Base-by-base conservation (phyloP, 1,140 invertebrate genomes). In the Aphelinus certus region DNA sequence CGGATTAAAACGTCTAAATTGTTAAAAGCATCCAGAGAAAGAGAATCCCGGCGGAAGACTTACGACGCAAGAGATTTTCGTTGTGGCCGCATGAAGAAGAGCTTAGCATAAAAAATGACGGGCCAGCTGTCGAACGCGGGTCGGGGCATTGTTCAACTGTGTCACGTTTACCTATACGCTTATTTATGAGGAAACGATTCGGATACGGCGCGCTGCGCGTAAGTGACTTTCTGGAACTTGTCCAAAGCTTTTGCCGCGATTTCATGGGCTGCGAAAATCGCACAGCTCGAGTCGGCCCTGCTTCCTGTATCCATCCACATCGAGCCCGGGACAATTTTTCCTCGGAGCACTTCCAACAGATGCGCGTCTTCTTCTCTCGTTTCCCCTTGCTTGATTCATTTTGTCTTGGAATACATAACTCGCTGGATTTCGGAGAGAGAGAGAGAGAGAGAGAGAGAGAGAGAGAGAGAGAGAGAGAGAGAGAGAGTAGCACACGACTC, bases 191-290 rank as follows among this genome's bases (percentile, higher is more conserved):
- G 61, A 56, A 65, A 55, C 62, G 62, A 72, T 72, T 72, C 62
- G 71, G 26, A 72, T 72, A 53, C 71, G 10, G 61, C 0, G 60
- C 26, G 49, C 42, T 0, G 9, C 62, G n/a, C 61, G 51, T 72
- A 72, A 72, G 71, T 72, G 71, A 65, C 71, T 72, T 72, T 72
- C 71, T 72, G 71, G 71, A 72, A 72, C 62, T 72, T 65, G 10
- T 72, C 71, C 71, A 72, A 72, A 57, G 45, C 62, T 49, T 65
- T 65, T 55, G 42, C 60, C 3, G 42, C 60, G 71, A 72, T 72
- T 72, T 72, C 62, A 65, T 58, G 71, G 71, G 9, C 71, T 53
- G 62, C 71, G 53, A 65, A 72, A 72, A 72, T 65, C 62, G 71
- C 58, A 53, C 51, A 53, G 51, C 51, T 53, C 48, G 0, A 64